These are phyloP conservation scores for Lanistes nyassanus DNA, from an alignment of 1,140 invertebrate species.

Conservation along the genomic window DNA sequence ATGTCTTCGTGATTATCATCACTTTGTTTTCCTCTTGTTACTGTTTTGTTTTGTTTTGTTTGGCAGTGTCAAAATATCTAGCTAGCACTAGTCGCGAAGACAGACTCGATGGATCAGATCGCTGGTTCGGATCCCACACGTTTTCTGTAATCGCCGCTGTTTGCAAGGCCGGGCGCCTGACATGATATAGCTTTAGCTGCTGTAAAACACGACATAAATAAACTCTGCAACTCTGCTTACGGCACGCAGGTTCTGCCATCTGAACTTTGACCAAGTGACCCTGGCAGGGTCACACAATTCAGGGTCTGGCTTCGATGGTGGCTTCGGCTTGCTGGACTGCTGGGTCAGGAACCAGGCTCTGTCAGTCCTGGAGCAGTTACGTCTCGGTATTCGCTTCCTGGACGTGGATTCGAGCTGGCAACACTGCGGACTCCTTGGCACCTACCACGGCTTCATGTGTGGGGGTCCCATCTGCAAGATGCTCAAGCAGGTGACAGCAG, in stretches of 20 bases:
- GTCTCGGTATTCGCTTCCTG: constrained; percentile 27
- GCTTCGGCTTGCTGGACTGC: constrained; percentile 26
- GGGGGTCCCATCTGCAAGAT: constrained; percentile 20
- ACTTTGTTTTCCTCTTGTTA: no score
- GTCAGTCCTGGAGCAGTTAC: constrained; percentile 22
- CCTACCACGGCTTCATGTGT: constrained; percentile 27
- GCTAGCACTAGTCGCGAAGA: no score
- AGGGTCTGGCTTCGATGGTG: constrained; percentile 28
- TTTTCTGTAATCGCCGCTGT: no score
- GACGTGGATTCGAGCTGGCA: constrained; percentile 31
- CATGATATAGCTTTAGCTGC: no score
- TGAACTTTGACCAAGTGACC: constrained; percentile 28
- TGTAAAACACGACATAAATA: no score
- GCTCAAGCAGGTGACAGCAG: constrained; percentile 10
- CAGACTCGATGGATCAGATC: no score
- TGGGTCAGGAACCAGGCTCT: constrained; percentile 28
- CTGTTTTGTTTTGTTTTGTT: no score
- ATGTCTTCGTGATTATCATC: no score
- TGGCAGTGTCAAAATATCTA: no score
- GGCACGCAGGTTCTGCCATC: constrained; percentile 22
- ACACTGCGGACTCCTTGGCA: constrained; percentile 29
- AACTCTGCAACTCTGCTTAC: no score
- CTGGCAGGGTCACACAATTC: constrained; percentile 32
- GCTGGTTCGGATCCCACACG: no score
- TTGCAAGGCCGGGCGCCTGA: no score